Conservation (phyloP, 1,140 invertebrate species). For the Drosophila novamexicana region DNA sequence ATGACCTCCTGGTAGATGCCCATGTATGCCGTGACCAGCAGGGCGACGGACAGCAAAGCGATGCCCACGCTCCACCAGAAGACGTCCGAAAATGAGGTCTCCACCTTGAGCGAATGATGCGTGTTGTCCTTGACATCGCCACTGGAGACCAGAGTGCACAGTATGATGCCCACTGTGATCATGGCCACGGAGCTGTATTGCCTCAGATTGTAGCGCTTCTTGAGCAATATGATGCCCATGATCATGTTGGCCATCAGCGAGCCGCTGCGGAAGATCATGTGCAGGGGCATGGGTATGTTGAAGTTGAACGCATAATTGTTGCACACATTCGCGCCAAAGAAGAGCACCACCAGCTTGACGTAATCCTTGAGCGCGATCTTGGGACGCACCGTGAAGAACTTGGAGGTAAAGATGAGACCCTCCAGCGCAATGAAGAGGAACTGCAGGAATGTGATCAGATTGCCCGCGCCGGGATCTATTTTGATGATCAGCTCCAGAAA, state of each 20-base stretch:
- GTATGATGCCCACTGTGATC: constrained; percentile 95
- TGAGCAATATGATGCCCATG: constrained; percentile 95
- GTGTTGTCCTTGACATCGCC: constrained; percentile 75
- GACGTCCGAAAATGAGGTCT: constrained; percentile 85
- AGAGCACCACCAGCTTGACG: constrained; percentile 93
- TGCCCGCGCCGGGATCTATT: constrained; percentile 95
- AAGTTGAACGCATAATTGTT: constrained; percentile 99
- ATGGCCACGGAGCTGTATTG: constrained; percentile 97
- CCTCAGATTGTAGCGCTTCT: constrained; percentile 91
- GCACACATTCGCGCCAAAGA: constrained; percentile 95
- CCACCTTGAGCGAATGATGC: constrained; percentile 82
- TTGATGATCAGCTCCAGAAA: constrained; percentile 95
- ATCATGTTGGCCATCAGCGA: constrained; percentile 98
- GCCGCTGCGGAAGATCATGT: constrained; percentile 99
- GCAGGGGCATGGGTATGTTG: constrained; percentile 98
- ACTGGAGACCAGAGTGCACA: constrained; percentile 97
- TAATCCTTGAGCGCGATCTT: constrained; percentile 92
- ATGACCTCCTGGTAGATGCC: constrained; percentile 98
- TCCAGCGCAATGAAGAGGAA: constrained; percentile 95
- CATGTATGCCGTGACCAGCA: constrained; percentile 97
- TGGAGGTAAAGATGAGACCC: constrained; percentile 94
- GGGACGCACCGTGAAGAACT: constrained; percentile 91
- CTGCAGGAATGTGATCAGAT: constrained; percentile 96
- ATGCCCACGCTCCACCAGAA: constrained; percentile 95
- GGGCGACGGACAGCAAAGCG: constrained; percentile 91